Percentiles rank a stretch among this genome's conserved stretches.
Evolutionary conservation across 1,140 invertebrate species (phyloP).

Genomic region (Ruditapes philippinarum): DNA sequence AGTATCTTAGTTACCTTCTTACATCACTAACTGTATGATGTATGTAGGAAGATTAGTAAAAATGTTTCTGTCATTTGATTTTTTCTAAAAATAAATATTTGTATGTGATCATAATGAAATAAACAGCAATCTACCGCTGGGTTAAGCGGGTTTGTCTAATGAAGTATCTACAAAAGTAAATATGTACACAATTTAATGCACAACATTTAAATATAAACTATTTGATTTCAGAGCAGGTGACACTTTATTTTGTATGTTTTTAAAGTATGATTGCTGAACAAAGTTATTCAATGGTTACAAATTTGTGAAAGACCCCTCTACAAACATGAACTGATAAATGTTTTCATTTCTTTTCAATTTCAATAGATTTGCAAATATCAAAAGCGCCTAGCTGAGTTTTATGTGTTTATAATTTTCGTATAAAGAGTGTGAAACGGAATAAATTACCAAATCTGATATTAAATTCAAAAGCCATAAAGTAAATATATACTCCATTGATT

Average conservation of each 20-base stretch:
- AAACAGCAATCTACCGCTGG: too few relatives aligned
- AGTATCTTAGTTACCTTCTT: too few relatives aligned
- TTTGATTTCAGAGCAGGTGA: neutral
- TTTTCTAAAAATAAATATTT: too few relatives aligned
- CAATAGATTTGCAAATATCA: conserved; percentile 46
- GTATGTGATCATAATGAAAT: too few relatives aligned
- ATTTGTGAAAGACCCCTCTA: conserved; percentile 35
- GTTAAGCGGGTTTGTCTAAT: too few relatives aligned
- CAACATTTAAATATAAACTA: too few relatives aligned
- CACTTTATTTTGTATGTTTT: neutral
- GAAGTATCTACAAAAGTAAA: too few relatives aligned
- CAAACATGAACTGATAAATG: conserved; percentile 59
- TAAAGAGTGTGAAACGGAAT: conserved; percentile 63
- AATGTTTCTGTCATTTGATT: too few relatives aligned
- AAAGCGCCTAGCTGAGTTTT: conserved; percentile 54
- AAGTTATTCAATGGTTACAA: conserved; percentile 45
- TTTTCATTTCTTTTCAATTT: conserved; percentile 51
- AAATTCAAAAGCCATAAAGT: conserved; percentile 64
- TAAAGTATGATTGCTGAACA: neutral
- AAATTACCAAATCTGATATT: conserved; percentile 67
- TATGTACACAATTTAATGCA: too few relatives aligned
- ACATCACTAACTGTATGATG: too few relatives aligned
- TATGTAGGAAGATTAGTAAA: too few relatives aligned
- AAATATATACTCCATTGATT: conserved; percentile 58
- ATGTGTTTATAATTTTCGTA: conserved; percentile 66